phyloP scores from a whole-genome alignment of 2,888 invertebrate species.

The Hedya salicella region DNA sequence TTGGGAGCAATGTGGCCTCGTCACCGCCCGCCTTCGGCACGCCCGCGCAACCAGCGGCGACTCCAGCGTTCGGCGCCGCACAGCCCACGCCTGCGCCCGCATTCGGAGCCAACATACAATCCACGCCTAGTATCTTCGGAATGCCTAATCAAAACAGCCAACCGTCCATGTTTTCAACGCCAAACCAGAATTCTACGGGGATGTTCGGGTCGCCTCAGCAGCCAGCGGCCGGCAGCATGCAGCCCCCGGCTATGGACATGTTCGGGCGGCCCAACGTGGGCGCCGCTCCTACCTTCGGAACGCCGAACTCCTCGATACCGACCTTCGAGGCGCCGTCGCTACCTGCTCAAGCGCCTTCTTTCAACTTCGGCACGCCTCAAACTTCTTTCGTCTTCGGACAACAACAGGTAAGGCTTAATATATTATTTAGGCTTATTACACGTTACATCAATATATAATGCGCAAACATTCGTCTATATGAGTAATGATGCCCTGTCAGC shows the following conservation, averaged over 20 bases:
- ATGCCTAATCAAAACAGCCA: constrained; percentile 57
- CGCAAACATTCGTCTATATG: too few species aligned
- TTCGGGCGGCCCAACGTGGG: constrained; percentile 59
- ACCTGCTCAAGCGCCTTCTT: constrained; percentile 57
- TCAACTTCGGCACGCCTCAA: constrained; percentile 65
- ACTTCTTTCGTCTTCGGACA: constrained; percentile 66
- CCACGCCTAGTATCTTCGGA: constrained; percentile 61
- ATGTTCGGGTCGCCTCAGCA: constrained; percentile 61
- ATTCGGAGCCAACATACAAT: constrained; percentile 46
- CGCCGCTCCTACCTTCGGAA: constrained; percentile 60
- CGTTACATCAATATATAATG: too few species aligned
- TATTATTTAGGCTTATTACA: neutral
- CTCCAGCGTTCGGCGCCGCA: constrained; percentile 56
- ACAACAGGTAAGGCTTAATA: constrained; percentile 53
- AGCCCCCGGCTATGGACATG: constrained; percentile 53
- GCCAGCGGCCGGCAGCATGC: constrained; percentile 44
- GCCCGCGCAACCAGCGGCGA: constrained; percentile 29
- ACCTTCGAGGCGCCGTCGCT: constrained; percentile 60
- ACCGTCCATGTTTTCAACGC: constrained; percentile 59
- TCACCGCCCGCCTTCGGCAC: constrained; percentile 19
- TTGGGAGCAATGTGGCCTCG: constrained; percentile 50
- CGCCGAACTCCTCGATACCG: constrained; percentile 55
- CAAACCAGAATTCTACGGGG: constrained; percentile 54
- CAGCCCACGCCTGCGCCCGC: constrained; percentile 29
- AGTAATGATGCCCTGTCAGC: too few species aligned